A percentile compares a stretch with the other conserved stretches of the same genome.
Evolutionary conservation across 2,113 vertebrate species (phyloP).

Genomic region (Hyperoodon ampullatus): DNA sequence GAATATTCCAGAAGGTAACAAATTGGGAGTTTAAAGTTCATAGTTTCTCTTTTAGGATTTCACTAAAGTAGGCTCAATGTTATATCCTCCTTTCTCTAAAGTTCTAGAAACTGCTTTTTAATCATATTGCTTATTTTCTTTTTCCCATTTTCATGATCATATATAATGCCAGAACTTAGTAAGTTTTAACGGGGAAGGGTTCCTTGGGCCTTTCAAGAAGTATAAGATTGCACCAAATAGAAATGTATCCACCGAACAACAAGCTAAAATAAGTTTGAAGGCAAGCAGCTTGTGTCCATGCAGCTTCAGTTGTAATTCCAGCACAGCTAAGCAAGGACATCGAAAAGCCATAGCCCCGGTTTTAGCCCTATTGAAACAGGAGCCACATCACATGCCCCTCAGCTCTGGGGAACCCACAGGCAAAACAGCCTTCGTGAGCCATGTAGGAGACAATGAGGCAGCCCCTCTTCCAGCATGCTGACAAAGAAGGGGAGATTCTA

Average conservation of each 20-base stretch:
- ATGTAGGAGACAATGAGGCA: accelerated
- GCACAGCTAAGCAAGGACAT: neutral
- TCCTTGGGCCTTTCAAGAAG: neutral
- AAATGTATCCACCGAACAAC: neutral
- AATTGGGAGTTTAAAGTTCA: neutral
- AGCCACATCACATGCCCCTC: accelerated
- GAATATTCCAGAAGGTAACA: conserved; percentile 12
- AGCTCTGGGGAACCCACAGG: neutral
- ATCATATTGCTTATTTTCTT: neutral
- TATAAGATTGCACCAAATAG: neutral
- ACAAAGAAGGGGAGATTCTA: neutral
- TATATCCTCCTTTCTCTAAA: neutral
- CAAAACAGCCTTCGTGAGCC: neutral
- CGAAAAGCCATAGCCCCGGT: neutral
- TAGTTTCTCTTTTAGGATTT: neutral
- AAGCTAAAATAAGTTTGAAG: neutral
- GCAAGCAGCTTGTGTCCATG: neutral
- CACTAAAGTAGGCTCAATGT: neutral
- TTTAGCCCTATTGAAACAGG: neutral
- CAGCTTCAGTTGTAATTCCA: neutral
- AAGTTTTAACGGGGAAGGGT: neutral
- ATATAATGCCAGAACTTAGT: neutral
- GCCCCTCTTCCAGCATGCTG: neutral
- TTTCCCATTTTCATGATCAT: neutral
- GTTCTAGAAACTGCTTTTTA: conserved; percentile 6